Conservation (phyloP, 2,888 invertebrate species). For the Andrena trimmerana region DNA sequence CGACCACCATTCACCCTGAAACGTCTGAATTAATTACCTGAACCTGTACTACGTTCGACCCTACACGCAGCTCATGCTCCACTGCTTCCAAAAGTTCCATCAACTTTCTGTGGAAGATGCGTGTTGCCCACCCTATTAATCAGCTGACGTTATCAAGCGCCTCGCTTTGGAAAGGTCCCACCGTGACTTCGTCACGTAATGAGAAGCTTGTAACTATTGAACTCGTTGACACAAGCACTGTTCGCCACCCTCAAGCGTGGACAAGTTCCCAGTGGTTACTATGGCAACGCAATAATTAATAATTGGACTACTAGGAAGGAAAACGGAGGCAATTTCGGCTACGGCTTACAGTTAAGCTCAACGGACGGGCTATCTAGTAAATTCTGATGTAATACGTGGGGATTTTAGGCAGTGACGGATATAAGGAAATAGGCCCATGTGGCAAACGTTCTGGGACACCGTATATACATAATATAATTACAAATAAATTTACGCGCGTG, state of each 20-base stretch:
- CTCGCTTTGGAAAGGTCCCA: not conserved
- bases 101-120: slow-evolving; percentile 16
- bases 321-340: not conserved
- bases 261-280: not conserved
- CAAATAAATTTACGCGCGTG: no score
- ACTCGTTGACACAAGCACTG: no score
- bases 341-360: not conserved
- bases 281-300: not conserved
- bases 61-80: not conserved
- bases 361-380: not conserved
- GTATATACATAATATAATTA: no score
- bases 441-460: no score
- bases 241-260: not conserved
- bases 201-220: no score
- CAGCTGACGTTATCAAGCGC: not conserved
- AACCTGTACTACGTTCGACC: slow-evolving; percentile 10
- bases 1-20: slow-evolving; percentile 12
- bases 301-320: not conserved
- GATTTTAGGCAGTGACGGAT: not conserved
- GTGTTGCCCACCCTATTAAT: slow-evolving; percentile 4
- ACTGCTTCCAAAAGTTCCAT: slow-evolving; percentile 1
- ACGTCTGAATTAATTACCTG: slow-evolving; percentile 42
- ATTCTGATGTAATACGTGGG: not conserved
- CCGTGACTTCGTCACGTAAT: not conserved
- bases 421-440: no score